Evolutionary conservation across 2,113 vertebrate species (phyloP), one percentile per base, ranked within the genome.

Genomic region (Chaetorhynchus papuensis): DNA sequence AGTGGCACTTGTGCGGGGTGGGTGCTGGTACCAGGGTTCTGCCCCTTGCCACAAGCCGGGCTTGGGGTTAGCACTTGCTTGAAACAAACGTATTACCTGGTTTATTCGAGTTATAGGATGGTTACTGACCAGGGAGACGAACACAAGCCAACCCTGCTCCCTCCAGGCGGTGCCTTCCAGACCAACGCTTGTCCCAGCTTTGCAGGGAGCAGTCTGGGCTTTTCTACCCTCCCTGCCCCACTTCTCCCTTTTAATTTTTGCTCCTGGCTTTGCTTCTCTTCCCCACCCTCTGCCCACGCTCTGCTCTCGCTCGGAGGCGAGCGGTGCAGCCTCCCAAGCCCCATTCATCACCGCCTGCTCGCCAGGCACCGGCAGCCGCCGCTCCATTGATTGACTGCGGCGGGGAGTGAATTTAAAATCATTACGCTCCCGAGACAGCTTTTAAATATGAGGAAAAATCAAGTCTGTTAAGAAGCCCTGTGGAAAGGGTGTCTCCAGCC

Each of bases 301-400:
- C 39, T 69, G 47, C 72, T 86, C 31, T 65, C 0, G 8, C 92
- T 94, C 5, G 7, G 83, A 83, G 91, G 71, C 9, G 45, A 92
- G 90, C 21, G 33, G 27, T 45, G 82, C 96, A 21, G 78, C 86
- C 93, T 93, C 76, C 30, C n/a, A 72, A 93, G 94, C 74, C 68
- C 82, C 89, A 94, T 97, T 89, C 92, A 93, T 90, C 94, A 95
- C 95, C 14, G 35, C 94, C 85, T 1, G 94, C 88, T 60, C 31
- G 74, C 22, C 47, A 68, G 91, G 86, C 83, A 9, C 70, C 23
- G 27, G 84, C 21, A 30, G 89, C 93, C 30, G 35, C 89, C 3
- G 78, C 81, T 91, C 92, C 80, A 15, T 57, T 93, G 96, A 93
- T 89, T 92, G 95, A 95, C 89, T 94, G 81, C 17, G 15, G 87